Percentiles rank a stretch among this genome's conserved stretches.
Evolutionary conservation across 2,113 vertebrate species (phyloP).

Genomic region (Microcebus ravelobensis): DNA sequence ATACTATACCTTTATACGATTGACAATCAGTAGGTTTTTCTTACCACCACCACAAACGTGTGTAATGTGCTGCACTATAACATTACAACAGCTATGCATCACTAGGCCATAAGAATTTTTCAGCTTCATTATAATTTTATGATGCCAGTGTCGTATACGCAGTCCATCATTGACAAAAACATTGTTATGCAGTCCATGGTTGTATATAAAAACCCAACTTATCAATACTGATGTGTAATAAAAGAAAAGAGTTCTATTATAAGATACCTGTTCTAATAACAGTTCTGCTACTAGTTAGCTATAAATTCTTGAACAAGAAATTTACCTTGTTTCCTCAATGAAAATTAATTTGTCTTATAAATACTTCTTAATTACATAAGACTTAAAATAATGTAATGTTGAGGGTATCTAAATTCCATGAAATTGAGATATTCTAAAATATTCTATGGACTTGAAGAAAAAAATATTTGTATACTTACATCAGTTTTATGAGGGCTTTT

Average conservation of each 20-base stretch:
- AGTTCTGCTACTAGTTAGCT: neutral
- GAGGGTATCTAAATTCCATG: neutral
- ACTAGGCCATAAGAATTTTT: neutral
- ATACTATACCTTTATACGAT: neutral
- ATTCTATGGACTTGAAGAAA: neutral
- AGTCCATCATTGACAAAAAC: neutral
- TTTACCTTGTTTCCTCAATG: neutral
- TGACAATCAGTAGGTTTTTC: neutral
- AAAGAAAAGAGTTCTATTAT: neutral
- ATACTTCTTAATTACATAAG: neutral
- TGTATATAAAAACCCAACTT: neutral
- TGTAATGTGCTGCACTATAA: neutral
- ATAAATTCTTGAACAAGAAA: neutral
- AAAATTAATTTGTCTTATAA: neutral
- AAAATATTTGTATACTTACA: neutral
- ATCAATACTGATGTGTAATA: neutral
- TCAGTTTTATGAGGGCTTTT: neutral
- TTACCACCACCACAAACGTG: neutral
- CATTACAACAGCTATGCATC: neutral
- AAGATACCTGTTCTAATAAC: neutral
- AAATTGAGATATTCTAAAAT: neutral
- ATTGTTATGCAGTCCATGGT: neutral
- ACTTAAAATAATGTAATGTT: accelerated
- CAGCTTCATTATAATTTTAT: neutral
- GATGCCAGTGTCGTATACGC: neutral